Evolutionary conservation across 2,113 vertebrate species (phyloP), one percentile per base, ranked within the genome.

Genomic region (Etheostoma cragini): DNA sequence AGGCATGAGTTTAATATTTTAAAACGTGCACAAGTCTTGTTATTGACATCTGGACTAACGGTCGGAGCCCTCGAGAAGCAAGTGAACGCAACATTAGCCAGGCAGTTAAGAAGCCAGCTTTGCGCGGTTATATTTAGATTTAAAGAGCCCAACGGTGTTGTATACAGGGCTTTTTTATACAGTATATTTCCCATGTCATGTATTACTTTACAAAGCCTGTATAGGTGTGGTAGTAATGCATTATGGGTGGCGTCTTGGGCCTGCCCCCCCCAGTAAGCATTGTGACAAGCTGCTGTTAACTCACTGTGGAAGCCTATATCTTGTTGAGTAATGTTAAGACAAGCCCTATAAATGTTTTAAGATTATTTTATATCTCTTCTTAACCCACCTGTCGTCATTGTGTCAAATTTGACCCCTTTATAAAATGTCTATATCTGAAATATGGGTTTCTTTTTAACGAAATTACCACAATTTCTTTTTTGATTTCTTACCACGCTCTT

Each of bases 91-190:
- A 4, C 91, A 90, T 77, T 72, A 33, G 67, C 76, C 65, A 19
- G 81, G 16, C 60, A 62, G 77, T 88, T 88, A 82, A 62, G 78
- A 80, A 87, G 69, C 93, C 93, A 82, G 81, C 89, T 90, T 92
- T 87, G 78, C 47, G 2, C 1, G 11, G 87, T 89, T 95, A 95
- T 93, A 92, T 93, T 94, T 95, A 96, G 94, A 92, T 83, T 94
- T 94, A 94, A 93, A 95, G 94, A 56, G 83, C 58, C 89, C 84
- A 64, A 62, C 62, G 13, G 49, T 67, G 50, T 67, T 68, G 45
- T 60, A 22, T 65, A 56, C 69, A 73, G 8, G 78, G 24, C 61
- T 80, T 82, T 72, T 64, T 26, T 73, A 38, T 82, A 10, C 38
- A 42, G 38, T 7, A 19, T 24, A 49, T 35, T 78, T 49, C 22